Conservation (phyloP, 2,113 vertebrate genomes). For the Python bivittatus region DNA sequence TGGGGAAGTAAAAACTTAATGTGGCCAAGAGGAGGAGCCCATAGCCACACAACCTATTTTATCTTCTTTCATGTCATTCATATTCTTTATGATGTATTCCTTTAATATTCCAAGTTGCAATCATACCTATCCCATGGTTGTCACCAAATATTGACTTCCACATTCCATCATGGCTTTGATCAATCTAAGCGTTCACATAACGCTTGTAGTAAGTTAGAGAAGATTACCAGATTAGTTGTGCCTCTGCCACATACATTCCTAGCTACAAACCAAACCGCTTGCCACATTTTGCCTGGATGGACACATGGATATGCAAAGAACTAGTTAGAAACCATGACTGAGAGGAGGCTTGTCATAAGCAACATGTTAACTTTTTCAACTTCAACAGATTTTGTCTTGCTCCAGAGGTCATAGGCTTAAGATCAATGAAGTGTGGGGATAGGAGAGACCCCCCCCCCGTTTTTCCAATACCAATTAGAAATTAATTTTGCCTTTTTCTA, state of each 20-base stretch:
- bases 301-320: not conserved
- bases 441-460: not conserved
- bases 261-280: not conserved
- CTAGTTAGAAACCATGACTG: not conserved
- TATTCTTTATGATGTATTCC: not conserved
- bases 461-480: not conserved
- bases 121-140: not conserved
- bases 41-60: not conserved
- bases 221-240: not conserved
- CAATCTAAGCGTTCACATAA: not conserved
- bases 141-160: not conserved
- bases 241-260: not conserved
- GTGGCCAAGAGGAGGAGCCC: not conserved
- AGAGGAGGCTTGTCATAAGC: not conserved
- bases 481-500: not conserved
- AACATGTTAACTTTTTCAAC: not conserved
- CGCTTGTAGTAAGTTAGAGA: not conserved
- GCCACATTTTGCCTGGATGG: not conserved
- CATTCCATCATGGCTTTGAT: not conserved
- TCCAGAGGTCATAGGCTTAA: not conserved
- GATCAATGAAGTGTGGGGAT: not conserved
- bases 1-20: not conserved
- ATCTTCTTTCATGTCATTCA: not conserved
- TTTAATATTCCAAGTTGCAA: not conserved
- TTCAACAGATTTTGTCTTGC: not conserved